Percentiles rank a stretch among this genome's conserved stretches.
Evolutionary conservation across 1,140 invertebrate species (phyloP).

Genomic region (Antheraea mylitta): DNA sequence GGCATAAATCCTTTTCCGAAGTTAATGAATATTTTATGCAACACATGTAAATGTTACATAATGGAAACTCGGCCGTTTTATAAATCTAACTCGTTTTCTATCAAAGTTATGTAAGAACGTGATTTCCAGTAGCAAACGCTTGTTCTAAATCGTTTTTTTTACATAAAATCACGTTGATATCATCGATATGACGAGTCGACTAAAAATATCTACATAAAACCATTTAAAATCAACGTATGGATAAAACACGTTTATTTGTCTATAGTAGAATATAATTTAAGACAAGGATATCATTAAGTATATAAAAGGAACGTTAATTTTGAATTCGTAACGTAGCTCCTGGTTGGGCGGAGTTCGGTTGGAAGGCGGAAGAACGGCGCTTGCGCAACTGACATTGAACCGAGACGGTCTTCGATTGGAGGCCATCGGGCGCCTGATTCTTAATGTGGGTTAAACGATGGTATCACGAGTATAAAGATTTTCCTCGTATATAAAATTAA

Average conservation of each 20-base stretch:
- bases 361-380: conserved; percentile 69
- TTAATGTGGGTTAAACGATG: conserved; percentile 37
- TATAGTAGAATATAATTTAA: neutral
- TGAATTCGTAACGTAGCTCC: conserved; percentile 49
- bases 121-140: conserved; percentile 5
- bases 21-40: neutral
- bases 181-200: neutral
- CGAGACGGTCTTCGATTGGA: conserved; percentile 49
- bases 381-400: conserved; percentile 77
- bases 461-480: conserved; percentile 8
- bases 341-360: conserved; percentile 42
- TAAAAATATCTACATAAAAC: neutral
- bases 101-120: neutral
- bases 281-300: neutral
- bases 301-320: conserved; percentile 43
- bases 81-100: neutral
- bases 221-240: neutral
- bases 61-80: neutral
- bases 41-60: neutral
- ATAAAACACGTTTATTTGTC: neutral
- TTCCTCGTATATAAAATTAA: conserved; percentile 23
- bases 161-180: conserved; percentile 7
- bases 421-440: conserved; percentile 59
- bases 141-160: neutral
- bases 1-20: neutral